Conservation (phyloP, 2,113 vertebrate species). For the Pterophyllum scalare region DNA sequence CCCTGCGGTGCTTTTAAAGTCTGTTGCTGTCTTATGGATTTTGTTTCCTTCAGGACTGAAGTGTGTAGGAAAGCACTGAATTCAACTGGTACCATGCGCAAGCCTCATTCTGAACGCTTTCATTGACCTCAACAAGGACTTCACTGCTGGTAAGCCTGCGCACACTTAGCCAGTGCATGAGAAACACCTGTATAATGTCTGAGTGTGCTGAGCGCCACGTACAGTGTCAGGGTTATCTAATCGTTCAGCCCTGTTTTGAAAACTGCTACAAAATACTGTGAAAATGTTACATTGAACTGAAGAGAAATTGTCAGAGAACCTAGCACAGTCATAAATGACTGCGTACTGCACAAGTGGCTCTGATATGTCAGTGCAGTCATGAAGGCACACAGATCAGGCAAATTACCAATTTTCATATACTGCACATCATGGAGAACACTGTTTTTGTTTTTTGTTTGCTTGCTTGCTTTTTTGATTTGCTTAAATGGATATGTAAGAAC, state of each 20-base stretch:
- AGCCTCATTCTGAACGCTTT: constrained; percentile 95
- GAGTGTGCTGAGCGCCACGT: background rate
- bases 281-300: background rate
- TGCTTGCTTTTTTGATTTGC: no score
- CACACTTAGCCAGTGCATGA: background rate
- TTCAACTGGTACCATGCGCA: constrained; percentile 76
- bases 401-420: background rate
- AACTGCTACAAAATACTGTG: background rate
- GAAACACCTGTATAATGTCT: background rate
- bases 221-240: background rate
- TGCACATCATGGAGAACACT: background rate
- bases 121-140: constrained; percentile 94
- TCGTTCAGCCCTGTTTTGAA: background rate
- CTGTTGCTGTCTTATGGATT: background rate
- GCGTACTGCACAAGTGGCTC: background rate
- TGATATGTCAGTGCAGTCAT: background rate
- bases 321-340: background rate
- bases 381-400: rapidly evolving
- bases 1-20: background rate
- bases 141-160: constrained; percentile 91
- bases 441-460: no score
- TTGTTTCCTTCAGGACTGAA: constrained; percentile 77
- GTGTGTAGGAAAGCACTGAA: constrained; percentile 81
- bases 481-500: background rate
- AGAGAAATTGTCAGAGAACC: background rate